phyloP scores from a whole-genome alignment of 2,113 vertebrate genomes.

The Eulemur macaco region DNA sequence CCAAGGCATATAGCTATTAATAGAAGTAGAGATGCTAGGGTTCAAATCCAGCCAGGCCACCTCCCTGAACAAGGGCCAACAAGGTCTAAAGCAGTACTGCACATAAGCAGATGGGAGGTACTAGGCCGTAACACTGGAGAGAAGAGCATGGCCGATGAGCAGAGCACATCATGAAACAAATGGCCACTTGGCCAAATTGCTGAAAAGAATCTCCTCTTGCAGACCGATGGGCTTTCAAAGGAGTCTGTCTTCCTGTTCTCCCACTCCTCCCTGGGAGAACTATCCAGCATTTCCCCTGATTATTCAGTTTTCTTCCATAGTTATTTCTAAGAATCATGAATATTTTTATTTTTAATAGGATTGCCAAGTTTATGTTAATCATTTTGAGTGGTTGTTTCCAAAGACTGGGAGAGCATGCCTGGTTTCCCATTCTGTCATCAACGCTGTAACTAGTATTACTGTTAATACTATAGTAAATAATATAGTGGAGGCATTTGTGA shows the following conservation, averaged over 20 bases:
- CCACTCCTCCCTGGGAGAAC: not conserved
- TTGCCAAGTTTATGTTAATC: not conserved
- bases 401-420: not conserved
- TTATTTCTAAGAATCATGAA: conserved; percentile 20
- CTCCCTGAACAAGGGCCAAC: not conserved
- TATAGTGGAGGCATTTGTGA: not conserved
- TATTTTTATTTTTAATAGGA: conserved; percentile 14
- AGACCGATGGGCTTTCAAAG: not conserved
- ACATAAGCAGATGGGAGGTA: not conserved
- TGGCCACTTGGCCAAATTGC: not conserved
- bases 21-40: not conserved
- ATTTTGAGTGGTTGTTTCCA: not conserved
- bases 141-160: not conserved
- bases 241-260: not conserved
- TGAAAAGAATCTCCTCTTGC: not conserved
- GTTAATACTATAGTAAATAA: not conserved
- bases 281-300: not conserved
- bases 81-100: not conserved
- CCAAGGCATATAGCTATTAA: not conserved
- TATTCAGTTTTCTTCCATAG: not conserved
- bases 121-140: not conserved
- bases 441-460: conserved; percentile 8
- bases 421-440: not conserved
- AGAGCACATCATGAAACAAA: not conserved
- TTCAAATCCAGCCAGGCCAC: not conserved